Conservation (phyloP, 64 coral and sea anemone species). For the Dendrophyllia cribrosa region DNA sequence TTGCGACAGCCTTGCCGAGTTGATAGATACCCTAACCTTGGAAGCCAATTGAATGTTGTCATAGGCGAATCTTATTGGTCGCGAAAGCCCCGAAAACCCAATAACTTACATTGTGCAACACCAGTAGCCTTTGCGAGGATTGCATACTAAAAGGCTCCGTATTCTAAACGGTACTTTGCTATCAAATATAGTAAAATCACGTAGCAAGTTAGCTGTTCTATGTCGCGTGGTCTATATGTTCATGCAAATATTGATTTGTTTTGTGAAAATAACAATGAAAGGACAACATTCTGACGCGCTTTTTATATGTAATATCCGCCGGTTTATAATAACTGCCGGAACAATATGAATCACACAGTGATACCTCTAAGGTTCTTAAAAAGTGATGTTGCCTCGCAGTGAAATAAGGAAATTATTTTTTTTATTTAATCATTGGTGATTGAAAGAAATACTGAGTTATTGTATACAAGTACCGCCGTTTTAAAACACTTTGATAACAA, state of each 20-base stretch:
- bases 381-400: not conserved
- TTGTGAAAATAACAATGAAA: not conserved
- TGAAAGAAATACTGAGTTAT: not conserved
- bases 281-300: not conserved
- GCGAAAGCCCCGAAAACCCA: not conserved
- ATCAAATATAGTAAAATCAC: not conserved
- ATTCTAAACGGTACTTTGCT: not conserved
- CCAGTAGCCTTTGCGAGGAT: not conserved
- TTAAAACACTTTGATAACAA: not conserved
- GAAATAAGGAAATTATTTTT: not conserved
- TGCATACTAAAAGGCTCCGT: not conserved
- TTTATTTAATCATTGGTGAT: not conserved
- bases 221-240: not conserved
- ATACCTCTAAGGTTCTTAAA: not conserved
- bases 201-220: not conserved
- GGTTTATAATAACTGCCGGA: not conserved
- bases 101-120: not conserved
- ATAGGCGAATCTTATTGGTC: not conserved
- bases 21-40: not conserved
- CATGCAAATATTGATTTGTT: constrained; percentile 51
- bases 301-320: not conserved
- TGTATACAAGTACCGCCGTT: not conserved
- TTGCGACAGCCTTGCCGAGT: not conserved
- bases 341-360: not conserved
- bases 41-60: not conserved